Evolutionary conservation across 2,113 vertebrate genomes (phyloP).

Genomic region (Dipodomys spectabilis): DNA sequence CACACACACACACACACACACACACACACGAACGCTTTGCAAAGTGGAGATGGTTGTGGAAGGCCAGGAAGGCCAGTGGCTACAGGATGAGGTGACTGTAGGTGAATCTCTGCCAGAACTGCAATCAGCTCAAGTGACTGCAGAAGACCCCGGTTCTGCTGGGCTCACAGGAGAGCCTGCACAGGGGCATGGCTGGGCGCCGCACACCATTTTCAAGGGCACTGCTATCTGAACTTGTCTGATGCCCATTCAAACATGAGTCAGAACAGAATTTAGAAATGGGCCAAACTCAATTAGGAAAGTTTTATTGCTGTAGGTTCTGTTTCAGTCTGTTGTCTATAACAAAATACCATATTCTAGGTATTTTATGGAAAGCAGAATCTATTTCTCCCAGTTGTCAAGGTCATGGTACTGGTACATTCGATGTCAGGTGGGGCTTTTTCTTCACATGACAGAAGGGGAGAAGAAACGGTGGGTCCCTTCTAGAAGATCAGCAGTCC

Average conservation of each 20-base stretch:
- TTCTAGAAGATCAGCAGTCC: neutral
- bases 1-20: too few relatives aligned
- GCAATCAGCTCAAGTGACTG: neutral
- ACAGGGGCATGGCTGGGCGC: neutral
- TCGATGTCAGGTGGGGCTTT: neutral
- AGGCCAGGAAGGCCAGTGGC: neutral
- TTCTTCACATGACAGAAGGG: neutral
- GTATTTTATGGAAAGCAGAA: neutral
- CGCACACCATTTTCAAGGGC: neutral
- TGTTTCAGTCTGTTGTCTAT: neutral
- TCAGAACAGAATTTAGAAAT: constrained; percentile 8
- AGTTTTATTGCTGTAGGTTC: neutral
- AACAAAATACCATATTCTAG: neutral
- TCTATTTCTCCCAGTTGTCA: neutral
- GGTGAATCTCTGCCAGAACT: neutral
- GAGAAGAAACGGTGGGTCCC: neutral
- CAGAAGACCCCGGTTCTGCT: neutral
- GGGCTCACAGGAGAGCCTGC: neutral
- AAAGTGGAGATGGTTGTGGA: neutral
- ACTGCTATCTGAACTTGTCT: neutral
- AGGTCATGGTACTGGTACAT: neutral
- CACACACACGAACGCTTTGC: neutral
- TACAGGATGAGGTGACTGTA: neutral
- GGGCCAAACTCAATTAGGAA: neutral
- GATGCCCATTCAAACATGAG: neutral